phyloP scores from a whole-genome alignment of 2,888 invertebrate genomes.

The Epistrophella euchroma region DNA sequence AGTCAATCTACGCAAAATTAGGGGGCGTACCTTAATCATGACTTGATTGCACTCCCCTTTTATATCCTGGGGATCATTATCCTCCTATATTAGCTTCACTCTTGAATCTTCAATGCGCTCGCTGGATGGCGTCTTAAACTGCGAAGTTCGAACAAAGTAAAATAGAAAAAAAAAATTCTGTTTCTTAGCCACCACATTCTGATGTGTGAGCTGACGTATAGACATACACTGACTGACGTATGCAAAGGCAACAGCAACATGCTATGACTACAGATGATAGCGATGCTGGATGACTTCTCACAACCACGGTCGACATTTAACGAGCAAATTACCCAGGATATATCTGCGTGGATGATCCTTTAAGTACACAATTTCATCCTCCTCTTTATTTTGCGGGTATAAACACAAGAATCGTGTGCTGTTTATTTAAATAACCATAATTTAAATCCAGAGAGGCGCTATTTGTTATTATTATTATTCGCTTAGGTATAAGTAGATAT shows the following conservation, averaged over 20 bases:
- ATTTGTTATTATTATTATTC: constrained; percentile 64
- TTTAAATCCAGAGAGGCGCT: constrained; percentile 78
- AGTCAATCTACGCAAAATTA: constrained; percentile 77
- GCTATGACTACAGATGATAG: constrained; percentile 4
- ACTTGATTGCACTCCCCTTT: constrained; percentile 80
- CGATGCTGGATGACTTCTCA: constrained; percentile 19
- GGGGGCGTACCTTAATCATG: constrained; percentile 82
- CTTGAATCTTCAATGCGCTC: constrained; percentile 45
- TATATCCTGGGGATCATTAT: constrained; percentile 73
- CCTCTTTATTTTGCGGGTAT: constrained; percentile 48
- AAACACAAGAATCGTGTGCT: constrained; percentile 82
- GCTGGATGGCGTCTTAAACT: not conserved
- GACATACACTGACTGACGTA: constrained; percentile 62
- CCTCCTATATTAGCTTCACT: constrained; percentile 74
- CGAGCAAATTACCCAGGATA: constrained; percentile 56
- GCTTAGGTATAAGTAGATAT: constrained; percentile 10
- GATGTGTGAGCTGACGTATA: constrained; percentile 63
- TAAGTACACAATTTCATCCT: constrained; percentile 58
- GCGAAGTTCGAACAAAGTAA: constrained; percentile 22
- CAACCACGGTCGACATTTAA: constrained; percentile 29
- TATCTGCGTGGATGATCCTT: constrained; percentile 47
- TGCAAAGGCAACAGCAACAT: not conserved
- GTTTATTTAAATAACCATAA: constrained; percentile 83
- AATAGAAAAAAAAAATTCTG: constrained; percentile 44
- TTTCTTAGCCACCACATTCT: constrained; percentile 70